A percentile compares a stretch with the other conserved stretches of the same genome.
Evolutionary conservation across 2,888 invertebrate genomes (phyloP).

Genomic region (Heterodera filipjevi): DNA sequence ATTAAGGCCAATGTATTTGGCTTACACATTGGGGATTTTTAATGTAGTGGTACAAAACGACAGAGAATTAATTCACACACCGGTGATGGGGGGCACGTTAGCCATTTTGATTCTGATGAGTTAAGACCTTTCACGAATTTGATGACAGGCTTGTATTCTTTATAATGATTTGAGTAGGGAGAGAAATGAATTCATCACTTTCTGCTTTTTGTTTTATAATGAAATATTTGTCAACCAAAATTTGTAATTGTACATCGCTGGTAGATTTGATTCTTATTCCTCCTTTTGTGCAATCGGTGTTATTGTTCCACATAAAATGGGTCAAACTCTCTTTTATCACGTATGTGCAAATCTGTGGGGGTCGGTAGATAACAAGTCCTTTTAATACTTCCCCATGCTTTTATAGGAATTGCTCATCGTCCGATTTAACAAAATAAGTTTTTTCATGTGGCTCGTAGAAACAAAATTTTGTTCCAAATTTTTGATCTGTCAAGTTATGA

Average conservation of each 20-base stretch:
- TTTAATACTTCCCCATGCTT: no score
- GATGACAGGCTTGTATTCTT: background rate
- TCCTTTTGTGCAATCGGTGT: background rate
- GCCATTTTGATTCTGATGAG: background rate
- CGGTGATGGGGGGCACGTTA: background rate
- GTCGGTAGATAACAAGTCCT: no score
- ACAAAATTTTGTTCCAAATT: background rate
- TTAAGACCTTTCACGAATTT: background rate
- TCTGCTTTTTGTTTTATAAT: background rate
- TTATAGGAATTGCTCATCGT: no score
- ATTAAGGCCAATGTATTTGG: no score
- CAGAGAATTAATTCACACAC: background rate
- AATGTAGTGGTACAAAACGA: background rate
- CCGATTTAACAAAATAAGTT: no score
- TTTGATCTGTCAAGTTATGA: background rate
- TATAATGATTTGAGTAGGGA: background rate
- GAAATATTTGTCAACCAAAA: background rate
- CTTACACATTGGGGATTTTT: no score
- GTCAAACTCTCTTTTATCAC: no score
- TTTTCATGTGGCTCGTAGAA: no score
- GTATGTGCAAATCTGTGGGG: no score
- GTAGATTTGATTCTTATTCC: background rate
- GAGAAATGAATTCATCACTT: background rate
- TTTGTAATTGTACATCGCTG: background rate
- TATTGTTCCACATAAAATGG: no score